Evolutionary conservation across 1,140 invertebrate genomes (phyloP).

Genomic region (Drosophila lowei): DNA sequence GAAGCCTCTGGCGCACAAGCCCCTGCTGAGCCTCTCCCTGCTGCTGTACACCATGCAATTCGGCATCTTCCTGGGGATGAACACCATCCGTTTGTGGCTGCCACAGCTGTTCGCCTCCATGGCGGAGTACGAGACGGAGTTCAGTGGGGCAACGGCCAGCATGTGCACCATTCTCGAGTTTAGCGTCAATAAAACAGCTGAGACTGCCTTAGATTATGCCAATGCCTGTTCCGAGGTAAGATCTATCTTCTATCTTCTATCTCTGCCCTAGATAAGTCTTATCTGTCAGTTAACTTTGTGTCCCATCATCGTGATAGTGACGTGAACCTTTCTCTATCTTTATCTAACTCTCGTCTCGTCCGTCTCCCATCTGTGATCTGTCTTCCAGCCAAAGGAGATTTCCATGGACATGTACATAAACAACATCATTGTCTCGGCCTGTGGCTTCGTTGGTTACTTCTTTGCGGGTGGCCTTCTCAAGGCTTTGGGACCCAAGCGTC

Average conservation of each 20-base stretch:
- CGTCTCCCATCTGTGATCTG: background rate
- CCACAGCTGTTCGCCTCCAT: conserved; percentile 80
- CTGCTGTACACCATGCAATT: conserved; percentile 75
- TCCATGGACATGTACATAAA: conserved; percentile 85
- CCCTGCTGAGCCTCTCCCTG: conserved; percentile 64
- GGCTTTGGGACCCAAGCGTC: conserved; percentile 84
- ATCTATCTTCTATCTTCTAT: background rate
- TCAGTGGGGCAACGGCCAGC: conserved; percentile 41
- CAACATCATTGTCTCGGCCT: conserved; percentile 84
- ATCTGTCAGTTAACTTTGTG: conserved; percentile 12
- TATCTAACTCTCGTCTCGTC: background rate
- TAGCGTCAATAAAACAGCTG: conserved; percentile 70
- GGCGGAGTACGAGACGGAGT: conserved; percentile 59
- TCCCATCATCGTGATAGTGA: conserved; percentile 18
- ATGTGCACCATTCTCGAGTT: conserved; percentile 78
- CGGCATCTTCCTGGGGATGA: conserved; percentile 76
- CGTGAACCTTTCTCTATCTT: background rate
- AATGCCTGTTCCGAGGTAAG: conserved; percentile 53
- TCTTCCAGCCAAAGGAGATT: conserved; percentile 50
- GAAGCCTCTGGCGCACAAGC: conserved; percentile 76
- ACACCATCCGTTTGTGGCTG: conserved; percentile 80
- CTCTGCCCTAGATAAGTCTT: background rate
- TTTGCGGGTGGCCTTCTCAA: conserved; percentile 83
- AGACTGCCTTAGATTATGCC: conserved; percentile 47
- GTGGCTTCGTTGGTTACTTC: conserved; percentile 84